A percentile compares a stretch with the other conserved stretches of the same genome.
Conservation (phyloP, 2,888 invertebrate species). For the Catotricha subobsoleta region DNA sequence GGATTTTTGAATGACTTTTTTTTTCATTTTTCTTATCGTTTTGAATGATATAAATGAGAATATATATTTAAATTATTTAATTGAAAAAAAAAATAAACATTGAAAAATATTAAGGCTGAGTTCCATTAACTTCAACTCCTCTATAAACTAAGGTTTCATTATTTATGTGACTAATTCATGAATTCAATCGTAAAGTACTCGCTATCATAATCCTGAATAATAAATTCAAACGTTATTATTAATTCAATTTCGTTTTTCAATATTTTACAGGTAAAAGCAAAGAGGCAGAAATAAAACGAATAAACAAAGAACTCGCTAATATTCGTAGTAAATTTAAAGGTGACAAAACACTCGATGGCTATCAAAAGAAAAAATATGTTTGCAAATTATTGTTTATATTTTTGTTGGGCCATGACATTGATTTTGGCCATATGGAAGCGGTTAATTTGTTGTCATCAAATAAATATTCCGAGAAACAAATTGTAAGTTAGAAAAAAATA, state of each 20-base stretch:
- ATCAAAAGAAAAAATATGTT: slow-evolving; percentile 99
- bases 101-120: not conserved
- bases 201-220: no score
- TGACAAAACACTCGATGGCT: slow-evolving; percentile 98
- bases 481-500: slow-evolving; percentile 46
- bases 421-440: slow-evolving; percentile 99
- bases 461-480: slow-evolving; percentile 99
- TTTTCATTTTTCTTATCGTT: no score
- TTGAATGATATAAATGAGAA: no score
- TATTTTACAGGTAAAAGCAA: slow-evolving; percentile 75
- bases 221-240: no score
- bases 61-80: no score
- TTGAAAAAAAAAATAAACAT: no score
- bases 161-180: not conserved
- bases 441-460: slow-evolving; percentile 98
- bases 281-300: slow-evolving; percentile 98
- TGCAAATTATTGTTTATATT: slow-evolving; percentile 99
- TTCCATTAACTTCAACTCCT: not conserved
- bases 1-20: no score
- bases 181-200: not conserved
- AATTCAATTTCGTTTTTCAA: no score
- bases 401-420: slow-evolving; percentile 97
- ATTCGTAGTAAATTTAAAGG: slow-evolving; percentile 99
- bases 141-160: not conserved
- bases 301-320: slow-evolving; percentile 98